These are phyloP conservation scores for Trinectes maculatus DNA, from an alignment of 2,113 vertebrate genomes.

Conservation along the genomic window DNA sequence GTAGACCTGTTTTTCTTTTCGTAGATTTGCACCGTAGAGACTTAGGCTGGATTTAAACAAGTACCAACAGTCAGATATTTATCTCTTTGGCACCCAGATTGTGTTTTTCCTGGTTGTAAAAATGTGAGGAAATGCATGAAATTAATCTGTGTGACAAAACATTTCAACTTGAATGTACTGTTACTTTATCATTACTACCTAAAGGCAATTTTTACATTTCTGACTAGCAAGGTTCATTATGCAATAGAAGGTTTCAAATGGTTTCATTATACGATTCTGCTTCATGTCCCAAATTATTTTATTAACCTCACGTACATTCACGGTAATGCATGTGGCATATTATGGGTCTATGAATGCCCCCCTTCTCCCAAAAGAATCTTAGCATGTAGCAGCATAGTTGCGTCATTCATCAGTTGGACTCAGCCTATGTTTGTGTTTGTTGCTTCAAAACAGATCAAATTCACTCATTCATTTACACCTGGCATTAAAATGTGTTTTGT, in stretches of 20 bases:
- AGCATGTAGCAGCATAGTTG: constrained; percentile 68
- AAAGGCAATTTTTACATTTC: constrained; percentile 1
- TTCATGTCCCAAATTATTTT: constrained; percentile 10
- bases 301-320: not conserved
- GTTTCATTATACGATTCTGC: constrained; percentile 40
- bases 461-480: constrained; percentile 1
- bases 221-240: constrained; percentile 10
- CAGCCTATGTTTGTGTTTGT: constrained; percentile 18
- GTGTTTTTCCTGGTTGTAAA: constrained; percentile 44
- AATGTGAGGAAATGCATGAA: constrained; percentile 40
- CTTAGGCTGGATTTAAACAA: constrained; percentile 55
- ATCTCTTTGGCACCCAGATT: constrained; percentile 76
- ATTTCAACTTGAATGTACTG: constrained; percentile 38
- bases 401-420: constrained; percentile 42
- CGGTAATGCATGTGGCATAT: constrained; percentile 1
- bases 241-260: constrained; percentile 22
- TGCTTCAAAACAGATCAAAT: constrained; percentile 30
- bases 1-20: constrained; percentile 1
- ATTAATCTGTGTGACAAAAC: constrained; percentile 43
- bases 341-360: constrained; percentile 31
- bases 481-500: not conserved
- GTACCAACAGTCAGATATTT: constrained; percentile 63
- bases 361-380: constrained; percentile 47
- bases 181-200: not conserved
- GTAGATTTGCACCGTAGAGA: constrained; percentile 57